These are phyloP conservation scores for Diogma glabrata DNA, from an alignment of 2,888 invertebrate genomes.

Conservation along the genomic window DNA sequence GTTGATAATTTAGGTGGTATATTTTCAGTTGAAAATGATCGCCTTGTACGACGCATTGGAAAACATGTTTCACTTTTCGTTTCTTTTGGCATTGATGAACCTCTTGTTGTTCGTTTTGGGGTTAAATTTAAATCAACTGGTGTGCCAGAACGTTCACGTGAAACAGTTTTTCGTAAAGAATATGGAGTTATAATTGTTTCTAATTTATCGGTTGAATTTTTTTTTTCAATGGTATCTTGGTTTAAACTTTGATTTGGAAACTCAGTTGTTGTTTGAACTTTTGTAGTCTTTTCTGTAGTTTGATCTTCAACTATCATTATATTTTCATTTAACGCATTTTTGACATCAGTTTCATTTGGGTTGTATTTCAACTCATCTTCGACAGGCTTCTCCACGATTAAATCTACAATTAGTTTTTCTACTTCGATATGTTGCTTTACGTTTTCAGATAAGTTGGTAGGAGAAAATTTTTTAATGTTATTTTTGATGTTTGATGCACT, in stretches of 20 bases:
- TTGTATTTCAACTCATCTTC: not conserved
- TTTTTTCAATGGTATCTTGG: too few relatives aligned
- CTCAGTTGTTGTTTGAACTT: not conserved
- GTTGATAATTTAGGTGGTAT: not conserved
- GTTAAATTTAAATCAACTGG: not conserved
- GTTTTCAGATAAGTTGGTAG: too few relatives aligned
- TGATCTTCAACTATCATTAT: conserved; percentile 1
- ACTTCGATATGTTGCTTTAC: not conserved
- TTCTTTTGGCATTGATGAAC: not conserved
- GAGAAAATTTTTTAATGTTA: too few relatives aligned
- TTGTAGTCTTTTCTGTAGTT: not conserved
- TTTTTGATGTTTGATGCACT: too few relatives aligned
- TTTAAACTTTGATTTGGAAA: not conserved
- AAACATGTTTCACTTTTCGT: too few relatives aligned
- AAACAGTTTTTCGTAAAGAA: not conserved
- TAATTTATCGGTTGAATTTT: not conserved
- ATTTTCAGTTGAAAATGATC: not conserved
- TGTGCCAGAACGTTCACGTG: not conserved
- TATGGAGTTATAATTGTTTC: not conserved
- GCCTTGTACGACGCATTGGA: conserved; percentile 1
- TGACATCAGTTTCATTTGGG: not conserved
- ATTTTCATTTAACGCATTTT: not conserved
- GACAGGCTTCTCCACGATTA: not conserved
- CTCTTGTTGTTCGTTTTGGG: conserved; percentile 2
- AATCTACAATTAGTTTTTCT: not conserved